Conservation (phyloP, 2,888 invertebrate species). For the Dynastes tityus region DNA sequence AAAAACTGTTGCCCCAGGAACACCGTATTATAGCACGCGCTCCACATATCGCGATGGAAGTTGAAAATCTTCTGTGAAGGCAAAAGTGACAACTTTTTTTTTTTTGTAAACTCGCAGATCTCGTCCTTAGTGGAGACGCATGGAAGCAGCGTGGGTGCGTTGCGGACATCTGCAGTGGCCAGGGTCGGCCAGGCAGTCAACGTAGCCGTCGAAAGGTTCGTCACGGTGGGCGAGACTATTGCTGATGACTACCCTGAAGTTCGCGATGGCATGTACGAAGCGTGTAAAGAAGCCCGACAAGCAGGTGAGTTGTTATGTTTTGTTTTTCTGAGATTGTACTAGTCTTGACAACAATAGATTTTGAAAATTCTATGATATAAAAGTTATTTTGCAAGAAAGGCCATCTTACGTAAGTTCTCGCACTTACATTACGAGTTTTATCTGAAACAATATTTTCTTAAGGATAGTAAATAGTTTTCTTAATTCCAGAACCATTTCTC, state of each 20-base stretch:
- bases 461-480: too few species aligned
- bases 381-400: too few species aligned
- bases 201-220: slow-evolving; percentile 97
- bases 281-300: slow-evolving; percentile 96
- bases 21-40: too few species aligned
- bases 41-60: too few species aligned
- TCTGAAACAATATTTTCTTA: too few species aligned
- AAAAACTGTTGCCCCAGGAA: too few species aligned
- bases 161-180: slow-evolving; percentile 86
- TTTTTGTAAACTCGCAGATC: slow-evolving; percentile 76
- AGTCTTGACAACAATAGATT: background rate
- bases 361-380: too few species aligned
- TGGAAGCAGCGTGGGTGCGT: slow-evolving; percentile 74
- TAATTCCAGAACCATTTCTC: too few species aligned
- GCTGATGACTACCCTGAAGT: slow-evolving; percentile 99
- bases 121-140: slow-evolving; percentile 91
- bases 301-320: slow-evolving; percentile 80
- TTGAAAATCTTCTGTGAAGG: too few species aligned
- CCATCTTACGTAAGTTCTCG: too few species aligned
- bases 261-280: slow-evolving; percentile 97
- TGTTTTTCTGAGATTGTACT: background rate
- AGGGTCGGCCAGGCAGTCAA: slow-evolving; percentile 97
- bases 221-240: slow-evolving; percentile 98
- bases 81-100: background rate
- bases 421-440: too few species aligned